Evolutionary conservation across 2,113 vertebrate species (phyloP).

Genomic region (Podarcis muralis): DNA sequence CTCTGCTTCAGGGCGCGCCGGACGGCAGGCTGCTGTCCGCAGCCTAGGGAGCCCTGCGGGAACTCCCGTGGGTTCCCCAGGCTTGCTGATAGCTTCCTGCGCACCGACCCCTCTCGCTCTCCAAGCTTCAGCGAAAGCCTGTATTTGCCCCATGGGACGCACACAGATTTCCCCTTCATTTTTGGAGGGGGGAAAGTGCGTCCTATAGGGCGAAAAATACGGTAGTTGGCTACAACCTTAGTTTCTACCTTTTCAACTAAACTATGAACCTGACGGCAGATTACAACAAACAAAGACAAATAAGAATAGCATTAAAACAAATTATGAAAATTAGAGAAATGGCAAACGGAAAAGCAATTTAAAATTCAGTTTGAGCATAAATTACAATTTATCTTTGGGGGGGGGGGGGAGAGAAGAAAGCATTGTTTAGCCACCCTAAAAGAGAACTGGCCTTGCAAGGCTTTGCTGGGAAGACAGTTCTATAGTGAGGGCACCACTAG

Average conservation of each 20-base stretch:
- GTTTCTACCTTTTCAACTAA: neutral
- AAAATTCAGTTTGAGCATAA: neutral
- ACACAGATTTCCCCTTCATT: too few relatives aligned
- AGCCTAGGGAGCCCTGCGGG: too few relatives aligned
- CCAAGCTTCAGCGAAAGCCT: too few relatives aligned
- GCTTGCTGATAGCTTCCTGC: too few relatives aligned
- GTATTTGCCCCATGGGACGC: too few relatives aligned
- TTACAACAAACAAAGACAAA: neutral
- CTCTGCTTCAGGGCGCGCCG: too few relatives aligned
- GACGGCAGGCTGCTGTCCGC: too few relatives aligned
- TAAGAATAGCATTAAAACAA: neutral
- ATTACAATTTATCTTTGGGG: neutral
- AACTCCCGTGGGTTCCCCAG: too few relatives aligned
- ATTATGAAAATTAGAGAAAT: neutral
- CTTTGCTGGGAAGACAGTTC: neutral
- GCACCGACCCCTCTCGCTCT: too few relatives aligned
- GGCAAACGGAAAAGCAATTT: neutral
- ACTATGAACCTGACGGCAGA: neutral
- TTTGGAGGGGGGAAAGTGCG: too few relatives aligned
- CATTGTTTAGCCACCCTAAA: neutral
- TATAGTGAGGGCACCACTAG: neutral
- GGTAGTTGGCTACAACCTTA: too few relatives aligned
- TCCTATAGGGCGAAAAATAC: too few relatives aligned
- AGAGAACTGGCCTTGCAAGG: neutral
- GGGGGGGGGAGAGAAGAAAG: neutral